Evolutionary conservation across 2,888 invertebrate genomes (phyloP).

Genomic region (Ectobius pallidus): DNA sequence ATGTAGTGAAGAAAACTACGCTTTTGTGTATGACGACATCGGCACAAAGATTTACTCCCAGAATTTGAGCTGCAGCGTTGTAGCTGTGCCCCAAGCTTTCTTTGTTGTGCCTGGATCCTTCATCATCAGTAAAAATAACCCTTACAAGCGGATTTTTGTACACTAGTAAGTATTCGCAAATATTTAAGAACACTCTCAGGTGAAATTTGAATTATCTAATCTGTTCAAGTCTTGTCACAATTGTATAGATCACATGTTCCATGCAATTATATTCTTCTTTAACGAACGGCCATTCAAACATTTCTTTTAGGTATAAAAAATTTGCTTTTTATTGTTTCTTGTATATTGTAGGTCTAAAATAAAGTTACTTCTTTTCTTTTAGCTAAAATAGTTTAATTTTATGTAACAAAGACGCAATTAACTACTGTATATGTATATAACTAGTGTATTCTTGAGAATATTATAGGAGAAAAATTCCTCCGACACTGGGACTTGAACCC

Average conservation of each 20-base stretch:
- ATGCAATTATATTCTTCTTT: no score
- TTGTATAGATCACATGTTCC: background rate
- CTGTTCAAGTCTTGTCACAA: background rate
- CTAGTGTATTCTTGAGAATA: no score
- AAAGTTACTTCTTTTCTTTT: no score
- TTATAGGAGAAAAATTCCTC: no score
- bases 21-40: background rate
- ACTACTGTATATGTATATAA: no score
- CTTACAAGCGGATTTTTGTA: background rate
- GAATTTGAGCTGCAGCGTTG: background rate
- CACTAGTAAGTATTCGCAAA: background rate
- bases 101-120: background rate
- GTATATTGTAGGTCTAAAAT: no score
- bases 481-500: no score
- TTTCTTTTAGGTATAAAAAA: no score
- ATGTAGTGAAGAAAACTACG: background rate
- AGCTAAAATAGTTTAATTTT: no score
- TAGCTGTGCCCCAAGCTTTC: background rate
- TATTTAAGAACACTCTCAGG: background rate
- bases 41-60: background rate
- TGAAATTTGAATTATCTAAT: background rate
- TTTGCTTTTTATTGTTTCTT: no score
- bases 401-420: no score
- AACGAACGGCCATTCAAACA: no score
- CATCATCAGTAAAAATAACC: background rate